Conservation (phyloP, 2,888 invertebrate genomes). For the Cetonia aurata region DNA sequence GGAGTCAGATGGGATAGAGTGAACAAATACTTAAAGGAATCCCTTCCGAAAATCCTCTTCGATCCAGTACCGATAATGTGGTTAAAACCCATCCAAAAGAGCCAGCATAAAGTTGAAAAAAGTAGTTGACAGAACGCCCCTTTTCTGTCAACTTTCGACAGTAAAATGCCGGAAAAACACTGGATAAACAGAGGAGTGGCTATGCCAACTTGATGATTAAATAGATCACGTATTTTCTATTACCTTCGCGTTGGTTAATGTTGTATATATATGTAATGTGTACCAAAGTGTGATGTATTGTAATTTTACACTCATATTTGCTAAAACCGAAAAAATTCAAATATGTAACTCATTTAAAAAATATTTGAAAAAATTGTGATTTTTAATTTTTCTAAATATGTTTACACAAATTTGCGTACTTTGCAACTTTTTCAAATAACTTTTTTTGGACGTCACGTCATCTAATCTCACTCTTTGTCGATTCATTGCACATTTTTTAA, state of each 20-base stretch:
- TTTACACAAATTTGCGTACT: too few relatives aligned
- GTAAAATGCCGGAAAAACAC: conserved; percentile 74
- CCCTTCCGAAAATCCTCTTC: conserved; percentile 77
- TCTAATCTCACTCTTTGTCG: too few relatives aligned
- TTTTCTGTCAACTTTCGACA: conserved; percentile 76
- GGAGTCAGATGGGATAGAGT: conserved; percentile 81
- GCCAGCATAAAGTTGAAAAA: conserved; percentile 69
- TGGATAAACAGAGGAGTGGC: conserved; percentile 88
- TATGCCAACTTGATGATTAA: conserved; percentile 81
- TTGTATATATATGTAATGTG: background rate
- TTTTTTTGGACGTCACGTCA: too few relatives aligned
- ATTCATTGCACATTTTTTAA: too few relatives aligned
- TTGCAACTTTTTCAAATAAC: too few relatives aligned
- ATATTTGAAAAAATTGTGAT: too few relatives aligned
- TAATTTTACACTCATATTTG: too few relatives aligned
- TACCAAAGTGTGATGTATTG: background rate
- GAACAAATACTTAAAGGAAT: conserved; percentile 71
- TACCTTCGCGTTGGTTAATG: background rate
- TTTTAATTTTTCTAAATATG: too few relatives aligned
- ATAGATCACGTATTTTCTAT: conserved; percentile 16
- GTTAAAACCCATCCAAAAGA: conserved; percentile 81
- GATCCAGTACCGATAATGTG: conserved; percentile 88
- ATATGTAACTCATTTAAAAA: too few relatives aligned
- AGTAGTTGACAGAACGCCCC: conserved; percentile 83
- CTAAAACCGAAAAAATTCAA: too few relatives aligned